phyloP scores from a whole-genome alignment of 2,797 vertebrate species.

The Microhierax caerulescens region DNA sequence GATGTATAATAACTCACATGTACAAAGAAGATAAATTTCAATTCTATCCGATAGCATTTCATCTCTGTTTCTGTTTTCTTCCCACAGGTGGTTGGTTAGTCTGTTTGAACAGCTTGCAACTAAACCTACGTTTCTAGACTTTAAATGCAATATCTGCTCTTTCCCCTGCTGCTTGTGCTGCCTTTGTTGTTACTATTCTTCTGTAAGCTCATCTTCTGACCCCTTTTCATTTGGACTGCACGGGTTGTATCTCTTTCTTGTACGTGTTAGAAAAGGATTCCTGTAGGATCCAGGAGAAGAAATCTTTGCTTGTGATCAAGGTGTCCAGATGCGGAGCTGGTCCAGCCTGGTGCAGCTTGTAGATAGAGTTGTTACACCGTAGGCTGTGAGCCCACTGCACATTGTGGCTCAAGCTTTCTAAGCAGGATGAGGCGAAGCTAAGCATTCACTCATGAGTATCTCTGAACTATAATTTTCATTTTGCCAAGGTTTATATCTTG shows the following conservation, averaged over 20 bases:
- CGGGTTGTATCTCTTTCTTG: neutral
- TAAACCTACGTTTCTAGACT: neutral
- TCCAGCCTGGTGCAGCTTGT: neutral
- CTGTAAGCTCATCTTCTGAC: neutral
- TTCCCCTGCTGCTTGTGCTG: neutral
- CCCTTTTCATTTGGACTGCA: neutral
- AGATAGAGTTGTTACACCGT: neutral
- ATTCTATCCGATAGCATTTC: neutral
- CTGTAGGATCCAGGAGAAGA: neutral
- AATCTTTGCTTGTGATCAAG: neutral
- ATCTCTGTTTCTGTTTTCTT: neutral
- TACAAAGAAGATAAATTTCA: neutral
- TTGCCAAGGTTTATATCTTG: neutral
- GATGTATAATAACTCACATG: neutral
- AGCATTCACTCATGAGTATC: neutral
- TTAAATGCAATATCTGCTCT: neutral
- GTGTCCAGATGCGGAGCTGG: neutral
- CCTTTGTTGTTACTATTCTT: neutral
- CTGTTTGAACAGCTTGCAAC: neutral
- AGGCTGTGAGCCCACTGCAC: neutral
- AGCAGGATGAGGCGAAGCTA: neutral
- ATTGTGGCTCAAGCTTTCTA: neutral
- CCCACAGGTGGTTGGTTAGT: neutral
- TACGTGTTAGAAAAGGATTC: neutral
- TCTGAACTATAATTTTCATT: neutral